These are phyloP conservation scores for Lasioglossum pauxillum DNA, from an alignment of 2,888 invertebrate genomes.

Conservation along the genomic window DNA sequence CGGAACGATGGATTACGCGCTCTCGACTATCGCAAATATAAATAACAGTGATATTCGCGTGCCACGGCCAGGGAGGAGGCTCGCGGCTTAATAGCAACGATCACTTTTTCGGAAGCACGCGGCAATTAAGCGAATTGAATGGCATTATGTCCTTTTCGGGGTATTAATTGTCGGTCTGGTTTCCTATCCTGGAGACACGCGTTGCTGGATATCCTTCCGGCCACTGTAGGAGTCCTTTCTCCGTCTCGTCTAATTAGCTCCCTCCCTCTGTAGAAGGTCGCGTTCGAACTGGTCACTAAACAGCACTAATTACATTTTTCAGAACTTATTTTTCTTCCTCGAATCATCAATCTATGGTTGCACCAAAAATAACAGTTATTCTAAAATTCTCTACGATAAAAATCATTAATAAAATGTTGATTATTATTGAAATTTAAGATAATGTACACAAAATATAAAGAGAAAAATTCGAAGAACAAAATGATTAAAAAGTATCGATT, in stretches of 20 bases:
- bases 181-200: conserved; percentile 76
- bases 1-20: conserved; percentile 12
- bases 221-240: conserved; percentile 52
- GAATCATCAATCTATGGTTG: no score
- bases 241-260: neutral
- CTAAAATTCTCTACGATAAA: no score
- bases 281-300: neutral
- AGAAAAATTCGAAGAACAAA: no score
- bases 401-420: no score
- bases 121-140: conserved; percentile 58
- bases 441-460: no score
- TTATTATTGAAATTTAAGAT: no score
- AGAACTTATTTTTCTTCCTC: no score
- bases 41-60: conserved; percentile 13
- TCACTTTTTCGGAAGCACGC: conserved; percentile 43
- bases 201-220: conserved; percentile 78
- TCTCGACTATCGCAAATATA: neutral
- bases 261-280: neutral
- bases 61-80: conserved; percentile 14
- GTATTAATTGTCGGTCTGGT: conserved; percentile 59
- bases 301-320: neutral
- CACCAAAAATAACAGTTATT: no score
- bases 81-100: conserved; percentile 24
- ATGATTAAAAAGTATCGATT: no score
- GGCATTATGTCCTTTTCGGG: conserved; percentile 50